A percentile compares a stretch with the other conserved stretches of the same genome.
phyloP scores from a whole-genome alignment of 2,797 vertebrate genomes.

The Melanotaenia trifasciata region DNA sequence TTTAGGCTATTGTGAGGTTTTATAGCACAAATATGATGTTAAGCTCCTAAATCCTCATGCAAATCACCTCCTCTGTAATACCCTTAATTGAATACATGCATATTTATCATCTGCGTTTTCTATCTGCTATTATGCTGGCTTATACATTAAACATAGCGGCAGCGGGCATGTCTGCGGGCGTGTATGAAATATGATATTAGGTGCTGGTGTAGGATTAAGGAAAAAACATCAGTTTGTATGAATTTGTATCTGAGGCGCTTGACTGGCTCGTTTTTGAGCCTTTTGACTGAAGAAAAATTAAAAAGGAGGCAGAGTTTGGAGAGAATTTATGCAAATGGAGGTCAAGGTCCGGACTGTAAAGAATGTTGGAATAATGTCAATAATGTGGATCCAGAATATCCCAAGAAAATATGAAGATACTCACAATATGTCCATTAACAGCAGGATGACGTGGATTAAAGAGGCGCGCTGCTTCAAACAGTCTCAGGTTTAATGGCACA shows the following conservation, averaged over 20 bases:
- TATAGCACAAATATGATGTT: conserved; percentile 85
- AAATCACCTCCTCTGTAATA: conserved; percentile 84
- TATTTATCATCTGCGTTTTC: conserved; percentile 84
- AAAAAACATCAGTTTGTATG: conserved; percentile 59
- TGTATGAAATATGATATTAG: conserved; percentile 84
- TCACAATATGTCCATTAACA: conserved; percentile 60
- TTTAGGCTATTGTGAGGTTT: conserved; percentile 82
- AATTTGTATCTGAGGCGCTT: conserved; percentile 68
- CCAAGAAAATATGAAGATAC: conserved; percentile 31
- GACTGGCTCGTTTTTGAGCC: conserved; percentile 50
- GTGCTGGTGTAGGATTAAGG: conserved; percentile 81
- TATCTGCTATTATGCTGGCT: conserved; percentile 77
- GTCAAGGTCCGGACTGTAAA: conserved; percentile 24
- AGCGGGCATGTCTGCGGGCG: conserved; percentile 81
- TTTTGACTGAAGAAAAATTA: conserved; percentile 45
- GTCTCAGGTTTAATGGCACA: not conserved
- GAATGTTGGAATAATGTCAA: not conserved
- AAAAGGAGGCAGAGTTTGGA: conserved; percentile 23
- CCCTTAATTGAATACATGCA: conserved; percentile 89
- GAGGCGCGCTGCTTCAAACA: conserved; percentile 37
- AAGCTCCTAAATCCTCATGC: conserved; percentile 85
- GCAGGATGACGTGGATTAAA: conserved; percentile 25
- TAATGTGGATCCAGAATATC: conserved; percentile 23
- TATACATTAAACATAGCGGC: conserved; percentile 88
- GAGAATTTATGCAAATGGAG: conserved; percentile 45